These are phyloP conservation scores for Azemiops feae DNA, from an alignment of 2,113 vertebrate species.

Conservation along the genomic window DNA sequence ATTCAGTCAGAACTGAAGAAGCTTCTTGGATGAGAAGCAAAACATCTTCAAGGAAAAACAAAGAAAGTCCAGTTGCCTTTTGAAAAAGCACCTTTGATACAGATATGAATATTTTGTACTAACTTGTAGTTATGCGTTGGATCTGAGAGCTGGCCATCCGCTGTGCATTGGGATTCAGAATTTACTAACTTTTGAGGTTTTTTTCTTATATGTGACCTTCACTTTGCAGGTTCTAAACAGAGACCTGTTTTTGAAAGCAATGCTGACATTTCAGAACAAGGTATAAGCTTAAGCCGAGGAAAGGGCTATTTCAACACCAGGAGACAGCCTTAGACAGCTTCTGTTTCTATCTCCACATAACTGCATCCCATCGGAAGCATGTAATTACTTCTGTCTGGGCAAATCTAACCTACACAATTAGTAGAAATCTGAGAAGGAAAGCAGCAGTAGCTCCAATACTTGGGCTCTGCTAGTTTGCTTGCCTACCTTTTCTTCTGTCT, in stretches of 20 bases:
- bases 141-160: no score
- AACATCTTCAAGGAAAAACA: not conserved
- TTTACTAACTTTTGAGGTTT: not conserved
- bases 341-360: conserved; percentile 15
- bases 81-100: not conserved
- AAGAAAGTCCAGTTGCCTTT: not conserved
- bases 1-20: not conserved
- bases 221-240: not conserved
- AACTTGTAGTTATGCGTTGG: not conserved
- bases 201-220: not conserved
- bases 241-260: not conserved
- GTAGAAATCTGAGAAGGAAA: conserved; percentile 46
- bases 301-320: conserved; percentile 1
- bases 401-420: conserved; percentile 48
- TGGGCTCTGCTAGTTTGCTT: conserved; percentile 17
- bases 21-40: not conserved
- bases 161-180: not conserved
- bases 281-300: accelerated
- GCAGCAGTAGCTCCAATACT: conserved; percentile 31
- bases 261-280: not conserved
- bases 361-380: conserved; percentile 10
- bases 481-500: no score
- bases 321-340: not conserved
- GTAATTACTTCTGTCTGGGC: conserved; percentile 41
- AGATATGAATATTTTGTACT: not conserved